Base-by-base conservation (phyloP, 2,797 vertebrate species). In the Scleropages formosus region DNA sequence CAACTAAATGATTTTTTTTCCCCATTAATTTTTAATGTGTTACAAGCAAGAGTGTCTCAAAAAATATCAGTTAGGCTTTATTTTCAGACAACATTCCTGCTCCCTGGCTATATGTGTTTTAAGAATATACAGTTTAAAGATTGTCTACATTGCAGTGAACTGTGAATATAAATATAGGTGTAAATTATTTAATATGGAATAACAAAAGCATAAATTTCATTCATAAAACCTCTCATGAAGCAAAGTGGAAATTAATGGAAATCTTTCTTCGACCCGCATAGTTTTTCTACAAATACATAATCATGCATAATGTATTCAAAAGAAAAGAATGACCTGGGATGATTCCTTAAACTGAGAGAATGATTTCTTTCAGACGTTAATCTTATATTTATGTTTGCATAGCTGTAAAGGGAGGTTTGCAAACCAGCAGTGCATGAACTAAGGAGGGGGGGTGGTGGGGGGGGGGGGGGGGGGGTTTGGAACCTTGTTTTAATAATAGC, bases 21-120 rank as follows among this genome's bases (percentile, higher is more conserved):
- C 80, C 15, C 80, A 80, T 85, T 70, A 80, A 80, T 87, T 84
- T 82, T 80, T 85, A 81, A 80, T 84, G 66, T 78, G 20, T 24
- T 65, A 75, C 68, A 82, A 75, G 15, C 16, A 72, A 70, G 22
- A 49, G 63, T 24, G 53, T 62, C 72, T 71, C 16, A 31, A 67
- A 74, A 70, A 78, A 81, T 60, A 20, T 15, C 64, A 72, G 58
- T 8, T 47, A 77, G 49, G 31, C 2, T 31, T 39, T 39, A 31
- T n/a, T n/a, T n/a, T n/a, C n/a, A n/a, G n/a, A n/a, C n/a, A n/a
- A 65, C 46, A 20, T 63, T 56, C 64, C 75, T 82, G 78, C 79
- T 80, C 62, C 71, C 65, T 69, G 62, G 63, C 12, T 79, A 71
- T 71, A 18, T 64, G 62, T 64, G 39, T 64, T 64, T 67, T 67